phyloP scores from a whole-genome alignment of 37 sponge, comb jelly and placozoan genomes.

The Dysidea cf. avara region DNA sequence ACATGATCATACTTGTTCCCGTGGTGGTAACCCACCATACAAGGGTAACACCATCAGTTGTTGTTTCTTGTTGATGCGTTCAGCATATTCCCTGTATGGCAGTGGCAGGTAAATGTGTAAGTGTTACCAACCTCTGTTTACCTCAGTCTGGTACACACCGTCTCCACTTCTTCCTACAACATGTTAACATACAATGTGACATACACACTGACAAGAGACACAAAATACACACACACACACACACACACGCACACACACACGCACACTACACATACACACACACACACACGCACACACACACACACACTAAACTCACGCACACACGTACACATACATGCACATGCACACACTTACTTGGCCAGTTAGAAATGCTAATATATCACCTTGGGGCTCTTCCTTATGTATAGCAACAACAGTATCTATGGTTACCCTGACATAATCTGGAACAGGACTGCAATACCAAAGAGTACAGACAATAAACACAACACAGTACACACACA shows the following conservation, averaged over 20 bases:
- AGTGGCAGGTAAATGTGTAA: background rate
- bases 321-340: slow-evolving; percentile 25
- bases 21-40: slow-evolving; percentile 81
- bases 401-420: slow-evolving; percentile 87
- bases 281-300: slow-evolving; percentile 22
- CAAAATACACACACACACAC: background rate
- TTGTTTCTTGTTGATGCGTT: slow-evolving; percentile 36
- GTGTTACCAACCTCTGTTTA: too few relatives aligned
- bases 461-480: background rate
- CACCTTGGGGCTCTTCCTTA: slow-evolving; percentile 77
- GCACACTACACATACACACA: slow-evolving; percentile 22
- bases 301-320: slow-evolving; percentile 43
- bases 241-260: slow-evolving; percentile 14
- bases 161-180: too few relatives aligned
- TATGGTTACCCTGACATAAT: slow-evolving; percentile 88
- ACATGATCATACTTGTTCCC: slow-evolving; percentile 69
- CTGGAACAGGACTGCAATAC: slow-evolving; percentile 77
- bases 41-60: slow-evolving; percentile 74
- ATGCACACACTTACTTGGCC: slow-evolving; percentile 53
- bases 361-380: slow-evolving; percentile 93
- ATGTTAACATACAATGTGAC: background rate
- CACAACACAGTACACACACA: background rate
- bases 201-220: background rate
- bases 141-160: too few relatives aligned
- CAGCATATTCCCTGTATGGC: slow-evolving; percentile 51